Evolutionary conservation across 2,113 vertebrate species (phyloP), one percentile per base, ranked within the genome.

Genomic region (Tychaedon coryphoeus): DNA sequence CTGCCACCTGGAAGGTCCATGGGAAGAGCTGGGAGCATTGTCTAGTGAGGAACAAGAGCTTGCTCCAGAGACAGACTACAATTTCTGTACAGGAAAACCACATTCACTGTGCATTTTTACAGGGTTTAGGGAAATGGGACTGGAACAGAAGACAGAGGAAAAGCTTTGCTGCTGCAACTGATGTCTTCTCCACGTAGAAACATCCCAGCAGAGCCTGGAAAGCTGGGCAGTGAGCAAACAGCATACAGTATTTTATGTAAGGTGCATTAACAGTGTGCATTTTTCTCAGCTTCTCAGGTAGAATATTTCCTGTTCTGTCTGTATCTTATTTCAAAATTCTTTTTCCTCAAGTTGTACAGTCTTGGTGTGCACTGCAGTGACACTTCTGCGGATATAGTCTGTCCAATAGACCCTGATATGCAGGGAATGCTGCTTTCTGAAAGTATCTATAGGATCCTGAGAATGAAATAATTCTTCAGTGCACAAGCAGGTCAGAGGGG

Each of bases 371-470:
- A 57, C 60, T 75, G n/a, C 66, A 74, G 56, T 74, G 73, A 62
- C 12, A 7, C 26, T 87, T 74, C 36, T 82, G 66, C 87, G 70
- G 76, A 66, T 58, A 36, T 3, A 62, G 22, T 20, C 81, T 90
- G 75, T 74, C 66, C 3, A 7, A 54, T 4, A 71, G 79, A 43
- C n/a, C 51, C 33, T 0, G 2, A 31, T 42, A 24, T 7, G 18
- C 45, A 83, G 26, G 19, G 78, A 78, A 87, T 74, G 67, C 43
- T 73, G 54, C 74, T 85, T 93, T 94, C 83, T 76, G 43, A 85
- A 88, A 26, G 34, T 61, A 85, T 40, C 57, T 65, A 5, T 16
- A 76, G 51, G 38, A 78, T 73, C 26, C n/a, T 28, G 23, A 85
- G 66, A 73, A 86, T 77, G 4, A 92, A 92, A 58, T 8, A 28